Conservation (phyloP, 2,888 invertebrate genomes). For the Xiphydria camelus region DNA sequence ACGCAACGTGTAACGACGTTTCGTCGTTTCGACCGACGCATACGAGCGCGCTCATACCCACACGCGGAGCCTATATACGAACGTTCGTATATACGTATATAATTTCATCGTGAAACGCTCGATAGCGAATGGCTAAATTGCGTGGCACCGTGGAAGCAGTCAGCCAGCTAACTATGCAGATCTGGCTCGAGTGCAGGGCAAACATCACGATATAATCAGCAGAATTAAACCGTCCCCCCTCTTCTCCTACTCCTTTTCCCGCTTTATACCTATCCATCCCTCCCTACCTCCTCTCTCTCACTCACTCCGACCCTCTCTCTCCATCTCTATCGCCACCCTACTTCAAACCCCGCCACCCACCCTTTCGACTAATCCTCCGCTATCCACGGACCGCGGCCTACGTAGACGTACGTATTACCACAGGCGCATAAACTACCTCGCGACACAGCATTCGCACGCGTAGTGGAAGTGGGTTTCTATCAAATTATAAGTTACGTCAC, state of each 20-base stretch:
- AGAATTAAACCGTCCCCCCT: conserved; percentile 29
- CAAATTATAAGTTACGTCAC: conserved; percentile 52
- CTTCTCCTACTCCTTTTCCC: background rate
- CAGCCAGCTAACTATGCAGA: conserved; percentile 3
- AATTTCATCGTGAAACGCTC: conserved; percentile 17
- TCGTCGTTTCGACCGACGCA: background rate
- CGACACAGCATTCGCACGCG: too few relatives aligned
- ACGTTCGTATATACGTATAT: conserved; percentile 16
- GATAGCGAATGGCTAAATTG: conserved; percentile 15
- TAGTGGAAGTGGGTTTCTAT: conserved; percentile 41
- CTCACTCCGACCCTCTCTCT: background rate
- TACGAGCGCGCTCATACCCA: too few relatives aligned
- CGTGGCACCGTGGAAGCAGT: conserved; percentile 1
- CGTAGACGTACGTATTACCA: too few relatives aligned
- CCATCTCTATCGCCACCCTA: background rate
- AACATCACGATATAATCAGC: conserved; percentile 41
- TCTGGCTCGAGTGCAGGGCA: conserved; percentile 19
- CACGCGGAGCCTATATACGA: conserved; percentile 16
- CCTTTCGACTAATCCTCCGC: too few relatives aligned
- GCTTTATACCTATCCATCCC: too few relatives aligned
- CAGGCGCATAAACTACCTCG: too few relatives aligned
- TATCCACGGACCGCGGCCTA: too few relatives aligned
- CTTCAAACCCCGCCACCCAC: too few relatives aligned
- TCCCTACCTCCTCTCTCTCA: background rate
- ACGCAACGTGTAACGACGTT: too few relatives aligned